Conservation (phyloP, 2,113 vertebrate genomes). For the Galemys pyrenaicus region DNA sequence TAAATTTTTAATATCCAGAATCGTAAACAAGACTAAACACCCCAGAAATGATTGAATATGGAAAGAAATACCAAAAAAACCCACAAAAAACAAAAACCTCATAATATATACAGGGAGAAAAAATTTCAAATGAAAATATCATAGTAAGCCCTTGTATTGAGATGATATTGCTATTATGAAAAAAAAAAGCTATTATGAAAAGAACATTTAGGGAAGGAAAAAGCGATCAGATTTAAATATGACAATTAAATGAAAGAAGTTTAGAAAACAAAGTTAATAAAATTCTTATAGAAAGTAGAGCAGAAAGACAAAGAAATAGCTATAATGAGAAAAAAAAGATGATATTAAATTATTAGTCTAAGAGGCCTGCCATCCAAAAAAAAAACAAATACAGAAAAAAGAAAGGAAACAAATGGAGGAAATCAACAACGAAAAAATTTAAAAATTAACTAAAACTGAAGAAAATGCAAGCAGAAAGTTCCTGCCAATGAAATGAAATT, state of each 20-base stretch:
- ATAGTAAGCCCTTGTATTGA: not conserved
- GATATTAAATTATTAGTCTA: not conserved
- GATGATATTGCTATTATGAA: not conserved
- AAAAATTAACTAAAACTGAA: not conserved
- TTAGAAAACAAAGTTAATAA: not conserved
- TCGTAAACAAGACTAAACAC: conserved; percentile 13
- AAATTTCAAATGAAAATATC: not conserved
- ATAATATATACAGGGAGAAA: not conserved
- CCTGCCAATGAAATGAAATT: not conserved
- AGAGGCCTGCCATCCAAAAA: too few species aligned
- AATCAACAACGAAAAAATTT: not conserved
- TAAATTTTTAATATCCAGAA: not conserved
- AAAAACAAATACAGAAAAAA: not conserved
- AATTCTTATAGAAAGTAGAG: not conserved
- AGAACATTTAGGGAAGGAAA: not conserved
- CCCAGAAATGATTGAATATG: not conserved
- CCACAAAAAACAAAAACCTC: too few species aligned
- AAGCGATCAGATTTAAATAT: not conserved
- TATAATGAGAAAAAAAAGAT: not conserved
- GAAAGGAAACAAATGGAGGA: not conserved
- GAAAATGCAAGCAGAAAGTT: not conserved
- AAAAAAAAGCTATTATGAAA: not conserved
- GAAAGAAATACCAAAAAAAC: conserved; percentile 8
- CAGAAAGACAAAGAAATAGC: not conserved
- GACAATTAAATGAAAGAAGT: not conserved